Evolutionary conservation across 2,888 invertebrate genomes (phyloP), one percentile per base, ranked within the genome.

Genomic region (Drosophila affinis): DNA sequence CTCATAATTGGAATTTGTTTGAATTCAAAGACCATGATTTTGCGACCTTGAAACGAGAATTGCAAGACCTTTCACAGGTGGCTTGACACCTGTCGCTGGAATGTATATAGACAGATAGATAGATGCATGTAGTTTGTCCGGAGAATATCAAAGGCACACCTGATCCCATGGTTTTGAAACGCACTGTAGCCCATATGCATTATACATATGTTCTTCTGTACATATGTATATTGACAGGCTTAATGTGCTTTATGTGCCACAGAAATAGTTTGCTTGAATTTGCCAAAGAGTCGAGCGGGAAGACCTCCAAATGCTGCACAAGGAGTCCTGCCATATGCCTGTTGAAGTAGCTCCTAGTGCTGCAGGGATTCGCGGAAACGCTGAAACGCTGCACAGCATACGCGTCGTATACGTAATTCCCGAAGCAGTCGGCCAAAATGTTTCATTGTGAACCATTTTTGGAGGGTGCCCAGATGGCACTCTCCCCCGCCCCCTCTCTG

Each of bases 331-430:
- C 48, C 34, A 44, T 29, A 12, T 34, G 29, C 10, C 3, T 29
- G 29, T 9, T 18, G 18, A 18, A 18, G 32, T 7, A 12, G 29
- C 63, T 29, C 14, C 49, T 44, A 49, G 29, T 29, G 29, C 7
- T 9, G 29, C 29, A 9, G 29, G 29, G 44, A 24, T 29, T 24
- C 49, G 17, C 1, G 32, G 47, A 58, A 45, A n/a, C n/a, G n/a
- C n/a, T 55, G 62, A 85, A 65, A 57, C 57, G 67, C 57, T 64
- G 85, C 82, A 85, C 57, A 69, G 85, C 82, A 85, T 74, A 72
- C 39, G 1, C 39, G 39, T 7, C 39, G 39, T 39, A n/a, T 39
- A 39, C n/a, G 39, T 39, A 39, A 71, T 69, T 79, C 62, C 58
- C 29, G 59, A 76, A 72, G 76, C 72, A 60, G 14, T 14, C 21